Conservation (phyloP, 2,113 vertebrate species). For the Callithrix jacchus region DNA sequence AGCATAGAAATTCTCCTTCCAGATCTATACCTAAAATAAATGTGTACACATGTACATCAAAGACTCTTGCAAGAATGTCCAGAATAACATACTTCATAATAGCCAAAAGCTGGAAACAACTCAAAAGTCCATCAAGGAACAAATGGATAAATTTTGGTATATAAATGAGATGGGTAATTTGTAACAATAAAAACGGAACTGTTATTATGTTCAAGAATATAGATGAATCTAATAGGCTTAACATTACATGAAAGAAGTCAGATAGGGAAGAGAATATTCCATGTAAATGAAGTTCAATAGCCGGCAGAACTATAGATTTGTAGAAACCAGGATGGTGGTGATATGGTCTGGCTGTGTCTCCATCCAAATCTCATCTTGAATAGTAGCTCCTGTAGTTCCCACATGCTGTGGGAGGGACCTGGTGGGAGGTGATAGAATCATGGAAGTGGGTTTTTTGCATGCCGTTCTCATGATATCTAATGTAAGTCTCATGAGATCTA, state of each 20-base stretch:
- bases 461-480: too few species aligned
- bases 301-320: background rate
- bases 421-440: too few species aligned
- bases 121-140: background rate
- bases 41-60: fast-evolving
- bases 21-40: background rate
- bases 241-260: background rate
- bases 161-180: fast-evolving
- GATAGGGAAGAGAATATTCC: background rate
- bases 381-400: too few species aligned
- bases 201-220: background rate
- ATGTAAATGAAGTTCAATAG: background rate
- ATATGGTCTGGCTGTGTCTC: too few species aligned
- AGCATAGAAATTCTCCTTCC: background rate
- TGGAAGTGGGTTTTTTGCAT: too few species aligned
- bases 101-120: background rate
- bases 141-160: background rate
- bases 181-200: background rate
- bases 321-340: background rate
- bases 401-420: too few species aligned
- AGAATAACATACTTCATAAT: background rate
- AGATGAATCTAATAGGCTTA: background rate
- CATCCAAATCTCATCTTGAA: too few species aligned
- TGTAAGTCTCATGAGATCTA: too few species aligned
- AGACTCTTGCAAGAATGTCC: background rate